phyloP scores from a whole-genome alignment of 1,140 invertebrate species.

The Aphis gossypii region DNA sequence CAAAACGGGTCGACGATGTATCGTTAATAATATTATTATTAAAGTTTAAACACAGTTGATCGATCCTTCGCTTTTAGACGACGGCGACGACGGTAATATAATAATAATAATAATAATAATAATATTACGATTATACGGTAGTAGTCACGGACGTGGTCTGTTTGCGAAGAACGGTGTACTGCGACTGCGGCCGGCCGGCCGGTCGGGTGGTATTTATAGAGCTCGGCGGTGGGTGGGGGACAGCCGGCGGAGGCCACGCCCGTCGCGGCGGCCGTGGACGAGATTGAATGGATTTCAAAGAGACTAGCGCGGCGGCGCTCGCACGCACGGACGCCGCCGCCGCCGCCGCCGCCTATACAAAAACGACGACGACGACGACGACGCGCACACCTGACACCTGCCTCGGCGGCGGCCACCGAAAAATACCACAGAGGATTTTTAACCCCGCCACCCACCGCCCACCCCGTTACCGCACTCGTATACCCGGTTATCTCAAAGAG shows the following conservation, averaged over 20 bases:
- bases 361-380: neutral
- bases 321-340: neutral
- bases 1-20: neutral
- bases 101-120: neutral
- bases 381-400: slow-evolving; percentile 57
- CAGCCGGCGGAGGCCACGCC: slow-evolving; percentile 32
- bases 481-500: slow-evolving; percentile 23
- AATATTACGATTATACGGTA: neutral
- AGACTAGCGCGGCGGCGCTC: slow-evolving; percentile 21
- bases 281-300: slow-evolving; percentile 54
- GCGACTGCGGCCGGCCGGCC: neutral
- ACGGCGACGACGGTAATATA: no score
- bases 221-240: neutral
- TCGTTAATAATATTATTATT: neutral
- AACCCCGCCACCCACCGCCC: neutral
- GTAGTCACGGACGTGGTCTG: neutral
- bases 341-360: neutral
- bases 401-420: slow-evolving; percentile 56
- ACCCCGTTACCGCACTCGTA: neutral
- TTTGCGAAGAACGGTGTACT: neutral
- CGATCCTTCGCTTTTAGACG: neutral
- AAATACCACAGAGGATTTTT: slow-evolving; percentile 57
- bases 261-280: slow-evolving; percentile 33
- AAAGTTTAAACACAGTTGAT: neutral
- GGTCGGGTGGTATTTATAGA: slow-evolving; percentile 56